Percentiles rank a stretch among this genome's conserved stretches.
Evolutionary conservation across 2,113 vertebrate species (phyloP).

Genomic region (Nesoenas mayeri): DNA sequence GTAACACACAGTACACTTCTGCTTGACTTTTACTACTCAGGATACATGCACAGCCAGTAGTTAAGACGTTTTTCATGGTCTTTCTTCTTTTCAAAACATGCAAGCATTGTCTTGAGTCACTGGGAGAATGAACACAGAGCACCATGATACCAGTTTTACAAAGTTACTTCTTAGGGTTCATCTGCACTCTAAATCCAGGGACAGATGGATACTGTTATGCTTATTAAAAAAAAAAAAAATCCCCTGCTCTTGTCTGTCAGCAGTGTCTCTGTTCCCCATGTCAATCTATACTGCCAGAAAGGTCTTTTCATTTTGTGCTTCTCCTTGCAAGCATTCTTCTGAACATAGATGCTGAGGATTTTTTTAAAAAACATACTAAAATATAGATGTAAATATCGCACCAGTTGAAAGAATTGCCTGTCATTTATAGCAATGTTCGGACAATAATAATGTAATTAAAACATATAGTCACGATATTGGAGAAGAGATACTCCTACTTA

Average conservation of each 20-base stretch:
- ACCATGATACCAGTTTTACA: background rate
- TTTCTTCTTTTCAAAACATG: background rate
- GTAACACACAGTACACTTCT: background rate
- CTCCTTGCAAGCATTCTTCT: background rate
- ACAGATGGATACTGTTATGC: slow-evolving; percentile 37
- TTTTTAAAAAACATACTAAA: background rate
- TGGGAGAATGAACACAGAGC: background rate
- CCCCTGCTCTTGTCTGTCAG: background rate
- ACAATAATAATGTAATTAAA: background rate
- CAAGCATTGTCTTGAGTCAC: background rate
- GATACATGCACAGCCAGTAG: background rate
- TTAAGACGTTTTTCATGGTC: background rate
- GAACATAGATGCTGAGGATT: background rate
- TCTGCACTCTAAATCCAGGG: slow-evolving; percentile 28
- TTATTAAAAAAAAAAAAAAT: background rate
- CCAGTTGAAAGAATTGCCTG: background rate
- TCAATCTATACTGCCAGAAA: background rate
- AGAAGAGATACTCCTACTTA: background rate
- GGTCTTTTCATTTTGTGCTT: background rate
- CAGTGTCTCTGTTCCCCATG: background rate
- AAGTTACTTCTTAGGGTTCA: slow-evolving; percentile 11
- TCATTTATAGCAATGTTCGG: rapidly evolving
- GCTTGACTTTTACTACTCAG: background rate
- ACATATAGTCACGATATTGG: background rate
- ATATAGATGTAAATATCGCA: background rate